Base-by-base conservation (phyloP, 1,140 invertebrate species). In the Tetramorium parvispinum region DNA sequence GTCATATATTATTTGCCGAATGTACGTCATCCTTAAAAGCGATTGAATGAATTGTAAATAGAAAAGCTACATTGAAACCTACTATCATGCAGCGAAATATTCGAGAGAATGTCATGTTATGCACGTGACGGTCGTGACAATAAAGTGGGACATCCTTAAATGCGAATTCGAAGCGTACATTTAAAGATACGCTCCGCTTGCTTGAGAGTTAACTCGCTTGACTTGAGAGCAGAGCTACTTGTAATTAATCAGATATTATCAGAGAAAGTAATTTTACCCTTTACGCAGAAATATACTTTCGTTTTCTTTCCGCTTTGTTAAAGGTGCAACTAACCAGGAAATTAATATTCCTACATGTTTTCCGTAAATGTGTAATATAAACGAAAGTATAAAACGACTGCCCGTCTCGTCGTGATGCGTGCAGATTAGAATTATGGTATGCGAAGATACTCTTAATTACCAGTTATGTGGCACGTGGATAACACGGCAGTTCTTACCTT, bases 111-210 rank as follows among this genome's bases (percentile, higher is more conserved):
- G 68, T 43, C 21, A 57, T 27, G 78, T 81, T 68, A 75, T 10
- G 51, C 73, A 32, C 77, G 78, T 83, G 83, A 89, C 59, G 83
- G 83, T 79, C 71, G 79, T 90, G 88, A 91, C 89, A 91, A 93
- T 91, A 91, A 92, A 89, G 68, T 79, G 91, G 93, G 89, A 93
- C 90, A 89, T 91, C 92, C 92, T 91, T 93, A 92, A 93, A 92
- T 89, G 91, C 68, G 32, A 32, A 32, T 70, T 68, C 82, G 77
- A 65, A 89, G 85, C 65, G 57, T 81, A 37, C 32, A 40, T 63
- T 89, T 57, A 61, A 66, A 81, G 24, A 85, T 86, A 51, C 18
- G 4, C 85, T 85, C 40, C 57, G 49, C 18, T 37, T 63, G 59
- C 55, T 81, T 61, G 55, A 79, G 63, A 55, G 11, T 76, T 18